phyloP scores from a whole-genome alignment of 2,113 vertebrate species.

The Halcyon malimbica region DNA sequence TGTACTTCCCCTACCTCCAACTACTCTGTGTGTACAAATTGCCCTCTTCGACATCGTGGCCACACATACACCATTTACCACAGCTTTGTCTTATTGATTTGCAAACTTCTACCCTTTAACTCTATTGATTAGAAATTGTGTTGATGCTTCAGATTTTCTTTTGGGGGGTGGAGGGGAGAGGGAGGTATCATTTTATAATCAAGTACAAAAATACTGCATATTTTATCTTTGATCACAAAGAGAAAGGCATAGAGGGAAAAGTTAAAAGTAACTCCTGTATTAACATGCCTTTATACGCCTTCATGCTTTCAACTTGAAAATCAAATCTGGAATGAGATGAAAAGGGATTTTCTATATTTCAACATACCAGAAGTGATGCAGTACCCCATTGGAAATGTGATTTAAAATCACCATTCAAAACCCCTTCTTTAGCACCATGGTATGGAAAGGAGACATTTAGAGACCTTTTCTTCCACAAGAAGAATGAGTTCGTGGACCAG shows the following conservation, averaged over 20 bases:
- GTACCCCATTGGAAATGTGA: not conserved
- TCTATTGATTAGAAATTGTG: constrained; percentile 19
- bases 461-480: not conserved
- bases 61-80: not conserved
- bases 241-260: constrained; percentile 32
- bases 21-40: not conserved
- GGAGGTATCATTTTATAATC: constrained; percentile 5
- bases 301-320: constrained; percentile 52
- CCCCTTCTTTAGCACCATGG: not conserved
- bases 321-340: constrained; percentile 40
- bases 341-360: constrained; percentile 25
- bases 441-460: not conserved
- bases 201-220: not conserved
- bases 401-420: not conserved
- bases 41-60: not conserved
- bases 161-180: not conserved
- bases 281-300: constrained; percentile 20
- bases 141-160: constrained; percentile 17
- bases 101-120: constrained; percentile 40
- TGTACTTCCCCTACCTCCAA: not conserved
- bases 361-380: not conserved
- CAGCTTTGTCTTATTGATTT: not conserved
- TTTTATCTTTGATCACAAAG: constrained; percentile 47
- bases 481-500: not conserved
- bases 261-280: constrained; percentile 44